These are phyloP conservation scores for Tuberolachnus salignus DNA, from an alignment of 2,888 invertebrate genomes.

Conservation along the genomic window DNA sequence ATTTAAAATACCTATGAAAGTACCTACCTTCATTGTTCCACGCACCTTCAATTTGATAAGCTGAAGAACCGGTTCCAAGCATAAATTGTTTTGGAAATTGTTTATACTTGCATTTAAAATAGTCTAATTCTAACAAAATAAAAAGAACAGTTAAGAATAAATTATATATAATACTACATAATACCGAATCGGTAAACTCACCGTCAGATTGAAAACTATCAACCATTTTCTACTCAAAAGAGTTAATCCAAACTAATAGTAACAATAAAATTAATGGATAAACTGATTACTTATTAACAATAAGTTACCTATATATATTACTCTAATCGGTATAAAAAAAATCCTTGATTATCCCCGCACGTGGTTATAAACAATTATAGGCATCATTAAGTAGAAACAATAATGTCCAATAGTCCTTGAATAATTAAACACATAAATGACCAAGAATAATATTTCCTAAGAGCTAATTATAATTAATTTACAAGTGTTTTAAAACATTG, in stretches of 20 bases:
- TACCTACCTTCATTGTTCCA: constrained; percentile 65
- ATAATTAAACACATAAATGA: not conserved
- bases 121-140: not conserved
- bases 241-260: not conserved
- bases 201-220: not conserved
- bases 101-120: constrained; percentile 43
- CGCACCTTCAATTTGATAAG: constrained; percentile 66
- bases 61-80: constrained; percentile 70
- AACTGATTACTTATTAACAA: not conserved
- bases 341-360: not conserved
- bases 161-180: too few species aligned
- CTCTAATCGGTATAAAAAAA: not conserved
- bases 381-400: not conserved
- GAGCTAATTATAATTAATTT: too few species aligned
- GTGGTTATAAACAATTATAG: not conserved
- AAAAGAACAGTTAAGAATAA: not conserved
- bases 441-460: too few species aligned
- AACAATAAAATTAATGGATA: not conserved
- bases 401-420: not conserved
- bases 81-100: constrained; percentile 67
- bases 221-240: not conserved
- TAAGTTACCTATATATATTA: not conserved
- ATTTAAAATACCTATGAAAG: too few species aligned
- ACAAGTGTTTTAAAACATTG: too few species aligned
- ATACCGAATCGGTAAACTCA: too few species aligned